Evolutionary conservation across 2,113 vertebrate genomes (phyloP), one percentile per base, ranked within the genome.

Genomic region (Talpa occidentalis): DNA sequence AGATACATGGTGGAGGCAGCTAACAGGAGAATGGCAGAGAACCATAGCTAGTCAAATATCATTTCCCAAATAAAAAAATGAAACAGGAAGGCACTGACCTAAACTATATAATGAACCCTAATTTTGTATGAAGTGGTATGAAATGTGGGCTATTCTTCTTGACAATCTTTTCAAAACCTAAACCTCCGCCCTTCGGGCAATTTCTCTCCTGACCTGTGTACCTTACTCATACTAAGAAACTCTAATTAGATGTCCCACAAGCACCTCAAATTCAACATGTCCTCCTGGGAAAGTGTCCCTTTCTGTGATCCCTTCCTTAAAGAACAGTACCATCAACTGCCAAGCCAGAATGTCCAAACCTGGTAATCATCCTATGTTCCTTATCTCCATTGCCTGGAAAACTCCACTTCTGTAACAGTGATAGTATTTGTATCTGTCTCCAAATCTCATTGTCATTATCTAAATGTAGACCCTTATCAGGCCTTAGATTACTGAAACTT

Each of bases 341-440:
- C 35, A 67, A 81, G 79, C n/a, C 37, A 76, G 9, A 93, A 74
- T 28, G 56, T 10, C 62, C 86, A 73, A 94, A 59, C 54, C 47
- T 72, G n/a, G 64, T 37, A 73, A 74, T 67, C 22, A 30, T 35
- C 59, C 32, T 37, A 49, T 11, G 62, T 26, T 81, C 40, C 82
- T 81, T 42, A 69, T 69, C 56, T 44, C 84, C 35, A 73, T 9
- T 52, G 28, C 42, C 49, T 60, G 16, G 35, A 78, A 79, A 83
- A 67, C 42, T 83, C 69, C 35, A 70, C n/a, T 92, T 91, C 52
- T 78, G n/a, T 82, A 93, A 74, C 26, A 88, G 77, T 77, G 47
- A 81, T 30, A 40, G 4, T 56, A 32, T 47, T 14, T 32, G 0
- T 84, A 76, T 37, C 60, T 19, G 16, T 92, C 49, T 95, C 37